Percentiles rank a stretch among this genome's conserved stretches.
These are phyloP conservation scores for Tamandua tetradactyla DNA, from an alignment of 2,797 vertebrate species.

Conservation along the genomic window DNA sequence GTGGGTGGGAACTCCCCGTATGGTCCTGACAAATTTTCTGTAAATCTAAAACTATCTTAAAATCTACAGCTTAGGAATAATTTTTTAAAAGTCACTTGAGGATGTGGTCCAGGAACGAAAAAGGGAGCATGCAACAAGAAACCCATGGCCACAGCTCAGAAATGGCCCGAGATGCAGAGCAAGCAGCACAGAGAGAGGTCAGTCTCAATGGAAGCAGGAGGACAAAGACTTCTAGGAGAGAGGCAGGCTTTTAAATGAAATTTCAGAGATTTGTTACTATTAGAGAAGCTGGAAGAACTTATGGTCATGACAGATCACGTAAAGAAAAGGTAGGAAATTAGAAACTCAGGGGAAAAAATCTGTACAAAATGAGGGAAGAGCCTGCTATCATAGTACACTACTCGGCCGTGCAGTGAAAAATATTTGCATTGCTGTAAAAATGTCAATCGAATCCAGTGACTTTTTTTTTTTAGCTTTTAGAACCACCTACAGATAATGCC, in stretches of 20 bases:
- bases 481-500: background rate
- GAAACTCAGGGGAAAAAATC: background rate
- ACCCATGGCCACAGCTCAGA: rapidly evolving
- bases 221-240: background rate
- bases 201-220: background rate
- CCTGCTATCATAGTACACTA: rapidly evolving
- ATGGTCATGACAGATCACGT: background rate
- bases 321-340: background rate
- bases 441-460: rapidly evolving
- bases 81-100: background rate
- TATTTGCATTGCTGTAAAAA: background rate
- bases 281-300: background rate
- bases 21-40: too few species aligned
- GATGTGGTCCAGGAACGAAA: background rate
- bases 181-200: rapidly evolving
- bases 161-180: rapidly evolving
- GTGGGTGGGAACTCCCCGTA: background rate
- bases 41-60: background rate
- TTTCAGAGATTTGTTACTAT: background rate
- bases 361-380: background rate
- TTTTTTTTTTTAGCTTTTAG: background rate
- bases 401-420: rapidly evolving
- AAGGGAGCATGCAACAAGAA: background rate
- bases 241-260: background rate
- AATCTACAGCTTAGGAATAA: background rate